Percentiles rank a stretch among this genome's conserved stretches.
Evolutionary conservation across 2,888 invertebrate species (phyloP).

Genomic region (Stenurella melanura): DNA sequence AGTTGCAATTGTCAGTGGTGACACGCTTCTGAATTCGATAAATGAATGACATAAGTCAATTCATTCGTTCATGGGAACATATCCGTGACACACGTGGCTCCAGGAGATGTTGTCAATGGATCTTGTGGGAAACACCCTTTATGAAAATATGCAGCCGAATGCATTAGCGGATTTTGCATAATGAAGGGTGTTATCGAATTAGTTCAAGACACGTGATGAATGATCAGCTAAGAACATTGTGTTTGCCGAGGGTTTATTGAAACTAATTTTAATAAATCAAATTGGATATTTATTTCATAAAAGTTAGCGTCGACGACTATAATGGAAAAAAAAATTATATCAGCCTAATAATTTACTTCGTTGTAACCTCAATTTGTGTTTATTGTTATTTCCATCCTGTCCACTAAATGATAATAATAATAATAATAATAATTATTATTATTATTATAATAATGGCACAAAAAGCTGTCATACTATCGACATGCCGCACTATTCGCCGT

Average conservation of each 20-base stretch:
- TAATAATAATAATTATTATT: too few species aligned
- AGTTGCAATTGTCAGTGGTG: constrained; percentile 45
- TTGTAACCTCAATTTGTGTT: too few species aligned
- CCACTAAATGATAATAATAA: too few species aligned
- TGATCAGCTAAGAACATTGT: constrained; percentile 14
- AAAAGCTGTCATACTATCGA: too few species aligned
- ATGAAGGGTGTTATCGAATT: constrained; percentile 35
- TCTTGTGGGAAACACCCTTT: constrained; percentile 31
- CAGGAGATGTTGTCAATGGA: constrained; percentile 9
- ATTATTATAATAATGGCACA: too few species aligned
- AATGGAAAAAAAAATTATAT: too few species aligned
- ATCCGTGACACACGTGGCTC: constrained; percentile 16
- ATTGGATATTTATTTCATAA: neutral
- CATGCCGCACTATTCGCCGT: too few species aligned
- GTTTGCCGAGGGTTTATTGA: neutral
- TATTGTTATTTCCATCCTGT: too few species aligned
- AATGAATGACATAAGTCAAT: constrained; percentile 11
- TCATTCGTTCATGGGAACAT: constrained; percentile 17
- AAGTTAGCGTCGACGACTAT: too few species aligned
- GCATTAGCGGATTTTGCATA: constrained; percentile 23
- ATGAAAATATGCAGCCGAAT: constrained; percentile 29
- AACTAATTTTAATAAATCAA: constrained; percentile 11
- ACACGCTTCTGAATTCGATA: neutral
- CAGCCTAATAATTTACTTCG: too few species aligned
- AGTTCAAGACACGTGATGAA: constrained; percentile 23